These are phyloP conservation scores for Parotocinclus haroldoi DNA, from an alignment of 2,797 vertebrate genomes.

Conservation along the genomic window DNA sequence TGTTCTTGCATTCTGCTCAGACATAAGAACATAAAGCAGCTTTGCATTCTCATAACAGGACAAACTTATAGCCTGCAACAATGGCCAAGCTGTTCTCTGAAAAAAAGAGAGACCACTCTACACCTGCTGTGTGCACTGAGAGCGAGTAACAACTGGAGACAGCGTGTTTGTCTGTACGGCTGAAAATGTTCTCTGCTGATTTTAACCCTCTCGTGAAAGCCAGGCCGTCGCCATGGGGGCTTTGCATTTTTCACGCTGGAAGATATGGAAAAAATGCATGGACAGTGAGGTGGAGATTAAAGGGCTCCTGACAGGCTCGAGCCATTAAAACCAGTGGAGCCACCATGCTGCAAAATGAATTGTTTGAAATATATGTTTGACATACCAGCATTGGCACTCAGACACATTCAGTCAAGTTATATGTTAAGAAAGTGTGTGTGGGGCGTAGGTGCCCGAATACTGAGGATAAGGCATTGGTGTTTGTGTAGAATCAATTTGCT, in stretches of 20 bases:
- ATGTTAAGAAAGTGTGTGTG: neutral
- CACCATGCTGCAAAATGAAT: slow-evolving; percentile 57
- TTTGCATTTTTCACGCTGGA: slow-evolving; percentile 65
- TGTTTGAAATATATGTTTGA: slow-evolving; percentile 51
- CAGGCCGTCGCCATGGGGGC: slow-evolving; percentile 71
- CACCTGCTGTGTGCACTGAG: slow-evolving; percentile 74
- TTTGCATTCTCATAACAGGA: slow-evolving; percentile 59
- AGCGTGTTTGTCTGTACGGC: slow-evolving; percentile 35
- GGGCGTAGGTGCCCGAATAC: too few species aligned
- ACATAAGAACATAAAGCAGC: slow-evolving; percentile 38
- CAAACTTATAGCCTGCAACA: slow-evolving; percentile 59
- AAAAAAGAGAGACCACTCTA: slow-evolving; percentile 47
- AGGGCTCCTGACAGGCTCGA: slow-evolving; percentile 61
- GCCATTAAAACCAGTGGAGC: slow-evolving; percentile 65
- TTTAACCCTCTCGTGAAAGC: slow-evolving; percentile 70
- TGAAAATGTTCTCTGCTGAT: slow-evolving; percentile 56
- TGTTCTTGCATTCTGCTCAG: slow-evolving; percentile 29
- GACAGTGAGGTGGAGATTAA: slow-evolving; percentile 71
- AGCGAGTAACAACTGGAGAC: slow-evolving; percentile 72
- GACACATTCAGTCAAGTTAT: slow-evolving; percentile 2
- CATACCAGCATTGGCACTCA: slow-evolving; percentile 31
- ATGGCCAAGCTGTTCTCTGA: slow-evolving; percentile 68
- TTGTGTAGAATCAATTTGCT: too few species aligned
- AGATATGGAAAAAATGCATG: slow-evolving; percentile 76
- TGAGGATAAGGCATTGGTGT: too few species aligned